phyloP scores from a whole-genome alignment of 2,113 vertebrate species.

The Pollachius pollachius region DNA sequence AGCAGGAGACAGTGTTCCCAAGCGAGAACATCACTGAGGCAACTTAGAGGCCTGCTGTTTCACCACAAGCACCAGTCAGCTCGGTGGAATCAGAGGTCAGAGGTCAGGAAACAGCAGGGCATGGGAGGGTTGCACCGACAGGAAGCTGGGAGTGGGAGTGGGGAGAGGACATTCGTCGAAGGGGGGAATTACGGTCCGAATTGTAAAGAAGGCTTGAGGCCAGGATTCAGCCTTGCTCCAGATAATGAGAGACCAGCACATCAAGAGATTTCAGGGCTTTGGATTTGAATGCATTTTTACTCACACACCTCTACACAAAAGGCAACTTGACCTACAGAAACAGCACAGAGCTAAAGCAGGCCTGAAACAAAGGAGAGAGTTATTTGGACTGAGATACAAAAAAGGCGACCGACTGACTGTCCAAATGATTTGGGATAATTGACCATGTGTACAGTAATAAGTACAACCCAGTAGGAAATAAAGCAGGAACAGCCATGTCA shows the following conservation, averaged over 20 bases:
- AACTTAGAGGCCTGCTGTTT: constrained; percentile 45
- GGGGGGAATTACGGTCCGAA: constrained; percentile 43
- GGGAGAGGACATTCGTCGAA: constrained; percentile 44
- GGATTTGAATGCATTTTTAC: constrained; percentile 99
- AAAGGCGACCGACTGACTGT: constrained; percentile 39
- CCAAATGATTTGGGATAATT: constrained; percentile 44
- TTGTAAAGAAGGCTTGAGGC: constrained; percentile 37
- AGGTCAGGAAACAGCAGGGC: constrained; percentile 22
- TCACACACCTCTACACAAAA: constrained; percentile 95
- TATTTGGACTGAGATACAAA: constrained; percentile 68
- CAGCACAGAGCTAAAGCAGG: constrained; percentile 73
- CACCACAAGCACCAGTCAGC: constrained; percentile 35
- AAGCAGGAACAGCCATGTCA: not conserved
- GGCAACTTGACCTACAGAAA: constrained; percentile 70
- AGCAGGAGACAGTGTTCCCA: constrained; percentile 40
- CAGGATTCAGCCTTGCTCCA: constrained; percentile 77
- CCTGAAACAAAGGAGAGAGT: constrained; percentile 76
- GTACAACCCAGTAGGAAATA: constrained; percentile 5
- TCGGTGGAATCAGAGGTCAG: constrained; percentile 33
- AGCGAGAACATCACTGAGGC: constrained; percentile 48
- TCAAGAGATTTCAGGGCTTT: constrained; percentile 84
- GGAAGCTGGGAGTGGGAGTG: constrained; percentile 35
- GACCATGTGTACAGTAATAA: constrained; percentile 19
- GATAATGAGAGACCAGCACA: constrained; percentile 84
- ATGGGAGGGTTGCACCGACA: constrained; percentile 48